Conservation (phyloP, 2,797 vertebrate genomes). For the Fratercula arctica region DNA sequence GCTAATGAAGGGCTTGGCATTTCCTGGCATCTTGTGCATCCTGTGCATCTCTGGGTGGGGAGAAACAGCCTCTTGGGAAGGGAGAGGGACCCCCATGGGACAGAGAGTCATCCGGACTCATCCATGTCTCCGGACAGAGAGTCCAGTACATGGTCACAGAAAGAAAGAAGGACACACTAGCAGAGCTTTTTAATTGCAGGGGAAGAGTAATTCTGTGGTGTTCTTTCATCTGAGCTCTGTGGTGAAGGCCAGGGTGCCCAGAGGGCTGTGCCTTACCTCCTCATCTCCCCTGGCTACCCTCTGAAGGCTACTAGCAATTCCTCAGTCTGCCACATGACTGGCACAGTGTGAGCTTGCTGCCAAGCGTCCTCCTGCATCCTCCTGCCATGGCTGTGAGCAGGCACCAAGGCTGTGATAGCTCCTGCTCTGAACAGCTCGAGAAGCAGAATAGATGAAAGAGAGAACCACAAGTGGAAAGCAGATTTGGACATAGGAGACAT, state of each 20-base stretch:
- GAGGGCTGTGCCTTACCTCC: not conserved
- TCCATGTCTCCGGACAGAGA: too few species aligned
- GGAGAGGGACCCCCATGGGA: not conserved
- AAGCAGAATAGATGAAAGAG: not conserved
- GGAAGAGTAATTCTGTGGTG: not conserved
- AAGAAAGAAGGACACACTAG: not conserved
- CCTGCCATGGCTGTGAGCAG: not conserved
- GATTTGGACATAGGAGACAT: not conserved
- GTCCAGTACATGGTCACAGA: rapidly evolving
- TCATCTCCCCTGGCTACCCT: not conserved
- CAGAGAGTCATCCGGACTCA: not conserved
- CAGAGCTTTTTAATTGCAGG: not conserved
- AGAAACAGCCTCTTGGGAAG: not conserved
- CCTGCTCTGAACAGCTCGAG: not conserved
- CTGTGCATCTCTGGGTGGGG: not conserved
- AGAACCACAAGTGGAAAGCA: not conserved
- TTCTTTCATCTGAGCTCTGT: not conserved
- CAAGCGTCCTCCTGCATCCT: too few species aligned
- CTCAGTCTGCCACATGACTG: not conserved
- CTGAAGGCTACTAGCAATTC: not conserved
- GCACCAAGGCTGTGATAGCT: not conserved
- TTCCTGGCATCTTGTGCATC: not conserved
- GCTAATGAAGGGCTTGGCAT: not conserved
- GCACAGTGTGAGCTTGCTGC: not conserved
- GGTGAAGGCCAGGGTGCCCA: rapidly evolving